phyloP scores from a whole-genome alignment of 2,888 invertebrate species.

The Eueremaeus valkanovi region DNA sequence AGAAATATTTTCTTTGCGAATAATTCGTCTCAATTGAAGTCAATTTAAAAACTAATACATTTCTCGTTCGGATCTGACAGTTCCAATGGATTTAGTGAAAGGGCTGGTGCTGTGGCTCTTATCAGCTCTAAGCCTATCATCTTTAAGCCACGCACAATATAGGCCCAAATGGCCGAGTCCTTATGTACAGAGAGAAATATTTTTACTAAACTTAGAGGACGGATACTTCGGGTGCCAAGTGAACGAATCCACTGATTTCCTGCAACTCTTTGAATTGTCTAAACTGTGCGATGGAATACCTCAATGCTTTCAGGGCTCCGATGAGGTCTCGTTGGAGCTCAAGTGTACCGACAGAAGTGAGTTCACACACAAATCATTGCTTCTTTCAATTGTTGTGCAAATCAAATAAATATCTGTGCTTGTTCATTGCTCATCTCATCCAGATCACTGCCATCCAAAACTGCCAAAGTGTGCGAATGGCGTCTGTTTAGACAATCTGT shows the following conservation, averaged over 20 bases:
- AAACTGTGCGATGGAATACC: constrained; percentile 86
- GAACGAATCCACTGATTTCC: constrained; percentile 89
- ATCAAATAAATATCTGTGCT: background rate
- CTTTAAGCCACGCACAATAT: constrained; percentile 45
- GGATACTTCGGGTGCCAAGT: constrained; percentile 97
- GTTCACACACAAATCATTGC: constrained; percentile 52
- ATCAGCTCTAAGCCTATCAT: background rate
- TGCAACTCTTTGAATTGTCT: constrained; percentile 90
- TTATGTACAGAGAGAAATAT: constrained; percentile 67
- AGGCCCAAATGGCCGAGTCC: constrained; percentile 45
- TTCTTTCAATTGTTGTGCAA: background rate
- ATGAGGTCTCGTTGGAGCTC: constrained; percentile 80
- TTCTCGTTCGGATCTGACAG: background rate
- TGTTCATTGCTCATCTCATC: constrained; percentile 3
- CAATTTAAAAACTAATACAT: background rate
- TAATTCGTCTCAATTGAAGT: background rate
- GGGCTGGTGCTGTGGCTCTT: constrained; percentile 27
- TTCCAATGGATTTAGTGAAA: constrained; percentile 17
- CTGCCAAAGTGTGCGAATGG: constrained; percentile 86
- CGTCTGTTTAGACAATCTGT: constrained; percentile 85
- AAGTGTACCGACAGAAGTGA: constrained; percentile 78
- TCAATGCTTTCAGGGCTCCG: constrained; percentile 86
- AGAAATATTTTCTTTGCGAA: too few relatives aligned
- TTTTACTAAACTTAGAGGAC: constrained; percentile 94
- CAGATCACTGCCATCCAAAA: constrained; percentile 89